phyloP scores from a whole-genome alignment of 2,888 invertebrate genomes.

The Listrodromus nycthemerus region DNA sequence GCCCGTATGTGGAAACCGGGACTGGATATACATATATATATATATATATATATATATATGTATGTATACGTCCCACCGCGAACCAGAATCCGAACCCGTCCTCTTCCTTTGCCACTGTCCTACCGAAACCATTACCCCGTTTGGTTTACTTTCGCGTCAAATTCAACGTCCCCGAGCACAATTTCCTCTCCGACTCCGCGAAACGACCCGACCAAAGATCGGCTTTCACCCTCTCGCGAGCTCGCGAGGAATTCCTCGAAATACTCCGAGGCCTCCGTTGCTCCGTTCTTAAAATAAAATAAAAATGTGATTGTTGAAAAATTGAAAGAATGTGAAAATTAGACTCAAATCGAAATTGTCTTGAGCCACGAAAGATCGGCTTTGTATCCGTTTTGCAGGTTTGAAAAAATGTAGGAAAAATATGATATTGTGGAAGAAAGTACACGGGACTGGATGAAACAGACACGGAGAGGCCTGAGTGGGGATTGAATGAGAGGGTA shows the following conservation, averaged over 20 bases:
- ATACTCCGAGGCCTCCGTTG: background rate
- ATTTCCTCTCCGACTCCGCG: slow-evolving; percentile 44
- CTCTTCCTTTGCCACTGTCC: slow-evolving; percentile 6
- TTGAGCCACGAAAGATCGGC: too few relatives aligned
- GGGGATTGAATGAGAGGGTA: slow-evolving; percentile 36
- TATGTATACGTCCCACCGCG: slow-evolving; percentile 22
- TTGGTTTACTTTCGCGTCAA: slow-evolving; percentile 57
- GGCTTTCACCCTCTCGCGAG: background rate
- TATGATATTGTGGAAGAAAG: slow-evolving; percentile 45
- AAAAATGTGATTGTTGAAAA: background rate
- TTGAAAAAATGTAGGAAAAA: slow-evolving; percentile 49
- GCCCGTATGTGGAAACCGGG: slow-evolving; percentile 70
- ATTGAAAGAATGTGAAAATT: background rate
- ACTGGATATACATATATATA: slow-evolving; percentile 8
- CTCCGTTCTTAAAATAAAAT: background rate
- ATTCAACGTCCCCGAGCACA: slow-evolving; percentile 42
- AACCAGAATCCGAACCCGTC: background rate
- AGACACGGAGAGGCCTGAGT: slow-evolving; percentile 49
- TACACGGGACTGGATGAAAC: too few relatives aligned
- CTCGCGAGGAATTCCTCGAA: background rate
- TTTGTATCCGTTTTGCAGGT: too few relatives aligned
- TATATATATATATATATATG: background rate
- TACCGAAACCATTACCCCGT: slow-evolving; percentile 54
- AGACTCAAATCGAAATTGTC: too few relatives aligned
- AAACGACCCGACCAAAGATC: slow-evolving; percentile 7